phyloP scores from a whole-genome alignment of 2,113 vertebrate genomes.

The Puffinus mauretanicus region DNA sequence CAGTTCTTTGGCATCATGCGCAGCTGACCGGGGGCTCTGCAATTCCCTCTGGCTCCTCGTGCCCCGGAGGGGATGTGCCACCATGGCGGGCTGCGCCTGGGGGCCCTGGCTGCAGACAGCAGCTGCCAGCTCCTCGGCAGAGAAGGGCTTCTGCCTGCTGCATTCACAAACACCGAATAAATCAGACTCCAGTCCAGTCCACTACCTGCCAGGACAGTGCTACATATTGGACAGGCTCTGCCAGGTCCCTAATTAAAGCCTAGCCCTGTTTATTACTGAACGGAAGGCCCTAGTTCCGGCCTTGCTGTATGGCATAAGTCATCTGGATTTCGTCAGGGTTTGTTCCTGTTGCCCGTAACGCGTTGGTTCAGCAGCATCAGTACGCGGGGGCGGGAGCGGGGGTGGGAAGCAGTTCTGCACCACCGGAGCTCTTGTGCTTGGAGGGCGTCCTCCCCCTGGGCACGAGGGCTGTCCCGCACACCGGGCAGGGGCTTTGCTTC shows the following conservation, averaged over 20 bases:
- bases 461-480: background rate
- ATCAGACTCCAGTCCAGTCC: background rate
- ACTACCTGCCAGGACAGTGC: background rate
- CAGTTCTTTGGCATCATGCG: background rate
- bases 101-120: background rate
- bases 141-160: background rate
- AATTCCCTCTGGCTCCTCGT: background rate
- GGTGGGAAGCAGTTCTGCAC: background rate
- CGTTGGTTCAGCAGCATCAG: background rate
- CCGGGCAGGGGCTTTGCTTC: background rate
- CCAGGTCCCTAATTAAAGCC: background rate
- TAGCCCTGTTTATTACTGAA: background rate
- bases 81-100: background rate
- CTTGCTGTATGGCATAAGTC: background rate
- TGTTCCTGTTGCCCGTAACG: background rate
- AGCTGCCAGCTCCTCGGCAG: background rate
- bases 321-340: background rate
- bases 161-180: background rate
- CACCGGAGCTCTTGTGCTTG: background rate
- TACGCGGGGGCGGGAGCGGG: background rate
- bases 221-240: background rate
- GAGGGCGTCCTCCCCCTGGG: background rate
- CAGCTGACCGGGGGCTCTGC: background rate
- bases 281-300: background rate
- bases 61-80: background rate